Percentiles rank a stretch among this genome's conserved stretches.
phyloP scores from a whole-genome alignment of 2,797 vertebrate genomes.

The Pangasius macronema region DNA sequence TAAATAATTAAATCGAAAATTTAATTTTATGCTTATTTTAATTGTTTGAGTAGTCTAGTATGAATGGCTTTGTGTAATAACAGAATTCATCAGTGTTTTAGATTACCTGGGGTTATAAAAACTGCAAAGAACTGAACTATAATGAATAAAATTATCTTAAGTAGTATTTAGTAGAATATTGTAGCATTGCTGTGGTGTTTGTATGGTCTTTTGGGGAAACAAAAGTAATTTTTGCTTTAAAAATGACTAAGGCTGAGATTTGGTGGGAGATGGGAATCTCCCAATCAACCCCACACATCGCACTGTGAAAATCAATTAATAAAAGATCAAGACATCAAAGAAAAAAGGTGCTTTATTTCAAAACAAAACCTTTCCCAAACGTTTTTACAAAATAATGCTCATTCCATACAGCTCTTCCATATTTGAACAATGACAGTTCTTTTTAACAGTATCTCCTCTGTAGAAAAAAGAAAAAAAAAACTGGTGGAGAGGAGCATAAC shows the following conservation, averaged over 20 bases:
- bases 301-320: not conserved
- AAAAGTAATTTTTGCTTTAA: not conserved
- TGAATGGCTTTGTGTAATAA: not conserved
- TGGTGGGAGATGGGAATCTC: not conserved
- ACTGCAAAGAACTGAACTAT: not conserved
- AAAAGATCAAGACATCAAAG: conserved; percentile 60
- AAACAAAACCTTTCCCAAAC: conserved; percentile 69
- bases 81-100: not conserved
- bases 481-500: conserved; percentile 60
- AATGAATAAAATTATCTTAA: not conserved
- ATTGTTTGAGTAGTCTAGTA: not conserved
- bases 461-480: conserved; percentile 57
- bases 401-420: conserved; percentile 60
- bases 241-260: too few species aligned
- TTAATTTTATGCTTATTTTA: not conserved
- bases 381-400: conserved; percentile 71
- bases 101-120: not conserved
- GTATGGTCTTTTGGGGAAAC: not conserved
- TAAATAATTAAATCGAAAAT: not conserved
- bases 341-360: conserved; percentile 84
- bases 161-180: not conserved
- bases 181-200: not conserved
- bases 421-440: not conserved
- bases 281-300: not conserved
- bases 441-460: conserved; percentile 62